A percentile compares a stretch with the other conserved stretches of the same genome.
These are phyloP conservation scores for Emydura subglobosa DNA, from an alignment of 2,113 vertebrate species.

Conservation along the genomic window DNA sequence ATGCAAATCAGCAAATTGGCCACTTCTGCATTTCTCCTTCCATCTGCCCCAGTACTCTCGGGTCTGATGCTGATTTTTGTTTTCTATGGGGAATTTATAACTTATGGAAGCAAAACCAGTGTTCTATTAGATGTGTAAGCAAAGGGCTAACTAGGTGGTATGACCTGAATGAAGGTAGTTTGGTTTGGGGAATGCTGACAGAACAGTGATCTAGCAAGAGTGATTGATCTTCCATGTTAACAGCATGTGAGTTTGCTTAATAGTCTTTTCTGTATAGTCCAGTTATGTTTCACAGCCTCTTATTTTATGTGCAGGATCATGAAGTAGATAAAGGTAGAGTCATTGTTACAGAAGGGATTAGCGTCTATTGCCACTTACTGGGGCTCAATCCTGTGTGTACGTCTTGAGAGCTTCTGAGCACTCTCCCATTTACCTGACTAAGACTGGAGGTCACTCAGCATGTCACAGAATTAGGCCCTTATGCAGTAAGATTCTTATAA, in stretches of 20 bases:
- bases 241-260: not conserved
- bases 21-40: not conserved
- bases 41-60: not conserved
- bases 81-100: slow-evolving; percentile 14
- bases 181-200: not conserved
- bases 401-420: not conserved
- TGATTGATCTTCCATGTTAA: not conserved
- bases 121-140: not conserved
- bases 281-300: not conserved
- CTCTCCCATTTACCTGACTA: not conserved
- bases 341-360: not conserved
- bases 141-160: not conserved
- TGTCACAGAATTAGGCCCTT: not conserved
- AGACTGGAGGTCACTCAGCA: fast-evolving
- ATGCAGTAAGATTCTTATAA: not conserved
- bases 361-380: not conserved
- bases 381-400: not conserved
- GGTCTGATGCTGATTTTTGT: not conserved
- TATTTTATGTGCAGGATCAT: not conserved
- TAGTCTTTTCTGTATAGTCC: not conserved
- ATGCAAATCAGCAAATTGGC: not conserved
- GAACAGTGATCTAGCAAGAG: not conserved
- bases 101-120: not conserved
- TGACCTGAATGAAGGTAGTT: not conserved
- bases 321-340: not conserved